Evolutionary conservation across 1,140 invertebrate genomes (phyloP), one percentile per base, ranked within the genome.

Genomic region (Cotesia typhae): DNA sequence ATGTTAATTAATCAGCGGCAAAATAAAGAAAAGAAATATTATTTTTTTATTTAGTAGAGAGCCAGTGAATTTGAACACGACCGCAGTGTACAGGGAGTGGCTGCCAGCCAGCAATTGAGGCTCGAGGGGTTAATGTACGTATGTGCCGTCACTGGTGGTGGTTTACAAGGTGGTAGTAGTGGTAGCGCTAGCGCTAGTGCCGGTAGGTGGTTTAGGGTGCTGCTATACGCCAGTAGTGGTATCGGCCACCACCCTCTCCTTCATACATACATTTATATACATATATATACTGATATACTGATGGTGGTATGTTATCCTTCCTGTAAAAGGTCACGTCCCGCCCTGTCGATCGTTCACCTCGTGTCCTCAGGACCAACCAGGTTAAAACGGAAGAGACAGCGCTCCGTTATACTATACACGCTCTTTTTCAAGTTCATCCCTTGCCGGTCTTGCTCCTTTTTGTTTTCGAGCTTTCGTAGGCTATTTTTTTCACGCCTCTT

Each of bases 301-400:
- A 71, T 81, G 73, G 76, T 80, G 79, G 77, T 77, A 77, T 83
- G 78, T 85, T 84, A 85, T 84, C 84, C 83, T 85, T 84, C 82
- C 80, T 78, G 81, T 81, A 83, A 85, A 85, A 85, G 84, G 84
- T 85, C 84, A 85, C 83, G 83, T 84, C 81, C 83, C 79, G 81
- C 81, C 83, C 82, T 81, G 79, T 77, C 82, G 84, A 85, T 83
- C 84, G 82, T 85, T 85, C 84, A 85, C 83, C 84, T 85, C 81
- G 81, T 80, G 81, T 83, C 82, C 83, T 85, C 69, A 76, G 82
- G 81, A 84, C 78, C 77, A 73, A 71, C 72, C 81, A 76, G 77
- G 80, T 84, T 84, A 83, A 84, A 85, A 82, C 79, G 75, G 82
- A 83, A 83, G 81, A 78, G 72, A 77, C 75, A 70, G 6, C 5